Base-by-base conservation (phyloP, 2,888 invertebrate genomes). In the Coelinius sp. region DNA sequence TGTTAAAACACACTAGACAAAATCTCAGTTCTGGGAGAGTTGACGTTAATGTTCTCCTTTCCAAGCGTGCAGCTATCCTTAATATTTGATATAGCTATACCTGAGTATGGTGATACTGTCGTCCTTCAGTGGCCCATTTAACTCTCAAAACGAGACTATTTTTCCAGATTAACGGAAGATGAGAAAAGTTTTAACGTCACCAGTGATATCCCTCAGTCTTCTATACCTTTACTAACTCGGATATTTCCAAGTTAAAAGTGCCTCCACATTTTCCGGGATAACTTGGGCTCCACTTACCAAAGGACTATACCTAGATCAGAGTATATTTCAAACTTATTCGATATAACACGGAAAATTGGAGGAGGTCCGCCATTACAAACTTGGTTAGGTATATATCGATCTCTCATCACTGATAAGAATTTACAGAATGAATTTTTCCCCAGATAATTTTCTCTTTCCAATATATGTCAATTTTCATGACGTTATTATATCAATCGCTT, bases 111-210 rank as follows among this genome's bases (percentile, higher is more conserved):
- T 27, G 12, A n/a, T 14, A 24, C 7, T 25, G 22, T 27, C 25
- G 17, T 56, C 25, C 56, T 56, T 56, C 7, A 14, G 25, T 56
- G 27, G 27, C n/a, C 27, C n/a, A 25, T 56, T 0, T 3, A 56
- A 12, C 25, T 56, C 14, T 7, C n/a, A 56, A 66, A 73, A 73
- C 72, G 77, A 75, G 77, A 76, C 77, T 79, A 82, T 87, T 86
- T 85, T 86, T 85, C 83, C 81, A 86, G 85, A 86, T 86, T 86
- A 86, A 81, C 81, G 80, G 82, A 82, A 85, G 84, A 87, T 86
- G 87, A 86, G 85, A 84, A 87, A 87, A 87, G 86, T 87, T 87
- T 87, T 87, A 85, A 86, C 82, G 80, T 77, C 44, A 22, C n/a
- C 56, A 62, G 69, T 69, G 49, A 73, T 75, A 70, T 73, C 56